These are phyloP conservation scores for Drosophila novamexicana DNA, from an alignment of 1,140 invertebrate species.

Conservation along the genomic window DNA sequence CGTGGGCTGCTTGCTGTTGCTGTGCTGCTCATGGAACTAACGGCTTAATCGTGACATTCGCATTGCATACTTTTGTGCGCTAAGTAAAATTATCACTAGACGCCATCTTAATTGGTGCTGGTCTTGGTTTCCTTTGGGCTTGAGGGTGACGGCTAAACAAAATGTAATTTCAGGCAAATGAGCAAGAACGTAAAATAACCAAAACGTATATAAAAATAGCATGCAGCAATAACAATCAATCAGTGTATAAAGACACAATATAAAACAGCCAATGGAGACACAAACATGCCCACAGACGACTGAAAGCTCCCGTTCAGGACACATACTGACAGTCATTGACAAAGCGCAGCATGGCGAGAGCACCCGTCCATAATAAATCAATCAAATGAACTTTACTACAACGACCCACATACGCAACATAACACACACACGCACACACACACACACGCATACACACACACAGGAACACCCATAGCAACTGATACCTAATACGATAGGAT, in stretches of 20 bases:
- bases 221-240: slow-evolving; percentile 7
- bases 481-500: background rate
- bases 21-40: slow-evolving; percentile 12
- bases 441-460: background rate
- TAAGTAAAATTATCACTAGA: slow-evolving; percentile 25
- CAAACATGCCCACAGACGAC: background rate
- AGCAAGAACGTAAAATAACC: background rate
- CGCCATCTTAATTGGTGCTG: slow-evolving; percentile 8
- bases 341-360: background rate
- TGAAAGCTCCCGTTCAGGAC: background rate
- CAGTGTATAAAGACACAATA: background rate
- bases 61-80: slow-evolving; percentile 43
- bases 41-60: slow-evolving; percentile 21
- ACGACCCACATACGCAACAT: background rate
- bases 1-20: slow-evolving; percentile 20
- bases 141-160: slow-evolving; percentile 16
- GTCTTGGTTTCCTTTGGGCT: background rate
- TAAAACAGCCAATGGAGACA: no score
- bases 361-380: slow-evolving; percentile 40
- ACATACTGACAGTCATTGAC: slow-evolving; percentile 10
- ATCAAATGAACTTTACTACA: slow-evolving; percentile 26
- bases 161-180: slow-evolving; percentile 3
- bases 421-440: background rate
- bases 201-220: background rate
- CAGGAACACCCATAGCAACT: background rate